These are phyloP conservation scores for Acrobasis suavella DNA, from an alignment of 2,888 invertebrate genomes.

Conservation along the genomic window DNA sequence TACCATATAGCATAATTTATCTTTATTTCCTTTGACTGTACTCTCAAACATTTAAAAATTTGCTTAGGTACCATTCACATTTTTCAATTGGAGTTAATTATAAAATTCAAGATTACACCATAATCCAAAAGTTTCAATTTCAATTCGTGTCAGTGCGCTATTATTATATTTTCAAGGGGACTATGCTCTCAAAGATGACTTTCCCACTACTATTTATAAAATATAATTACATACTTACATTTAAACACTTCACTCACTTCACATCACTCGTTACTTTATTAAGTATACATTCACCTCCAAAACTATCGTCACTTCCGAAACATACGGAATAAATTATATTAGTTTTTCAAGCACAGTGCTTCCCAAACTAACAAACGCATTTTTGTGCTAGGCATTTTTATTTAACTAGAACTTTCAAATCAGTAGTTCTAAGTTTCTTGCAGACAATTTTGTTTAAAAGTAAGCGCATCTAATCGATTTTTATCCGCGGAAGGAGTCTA, in stretches of 20 bases:
- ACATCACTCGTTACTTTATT: slow-evolving; percentile 11
- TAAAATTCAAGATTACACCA: neutral
- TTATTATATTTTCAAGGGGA: slow-evolving; percentile 2
- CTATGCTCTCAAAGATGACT: neutral
- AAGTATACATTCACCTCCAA: slow-evolving; percentile 16
- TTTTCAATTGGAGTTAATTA: too few species aligned
- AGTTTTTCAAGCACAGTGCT: neutral
- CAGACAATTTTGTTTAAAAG: too few species aligned
- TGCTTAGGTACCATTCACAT: too few species aligned
- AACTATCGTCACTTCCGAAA: slow-evolving; percentile 25
- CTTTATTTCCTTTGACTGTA: too few species aligned
- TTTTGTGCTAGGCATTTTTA: neutral
- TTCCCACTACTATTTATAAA: neutral
- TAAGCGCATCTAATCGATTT: too few species aligned
- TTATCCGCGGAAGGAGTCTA: too few species aligned
- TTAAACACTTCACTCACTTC: neutral
- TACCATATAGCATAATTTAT: too few species aligned
- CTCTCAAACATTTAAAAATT: too few species aligned
- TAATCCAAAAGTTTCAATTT: neutral
- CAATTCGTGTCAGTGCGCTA: slow-evolving; percentile 1
- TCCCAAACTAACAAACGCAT: slow-evolving; percentile 5
- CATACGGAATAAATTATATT: slow-evolving; percentile 16
- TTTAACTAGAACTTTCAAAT: too few species aligned
- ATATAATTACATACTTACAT: slow-evolving; percentile 6
- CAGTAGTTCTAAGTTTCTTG: too few species aligned